Base-by-base conservation (phyloP, 2,797 vertebrate species). In the Bucorvus abyssinicus region DNA sequence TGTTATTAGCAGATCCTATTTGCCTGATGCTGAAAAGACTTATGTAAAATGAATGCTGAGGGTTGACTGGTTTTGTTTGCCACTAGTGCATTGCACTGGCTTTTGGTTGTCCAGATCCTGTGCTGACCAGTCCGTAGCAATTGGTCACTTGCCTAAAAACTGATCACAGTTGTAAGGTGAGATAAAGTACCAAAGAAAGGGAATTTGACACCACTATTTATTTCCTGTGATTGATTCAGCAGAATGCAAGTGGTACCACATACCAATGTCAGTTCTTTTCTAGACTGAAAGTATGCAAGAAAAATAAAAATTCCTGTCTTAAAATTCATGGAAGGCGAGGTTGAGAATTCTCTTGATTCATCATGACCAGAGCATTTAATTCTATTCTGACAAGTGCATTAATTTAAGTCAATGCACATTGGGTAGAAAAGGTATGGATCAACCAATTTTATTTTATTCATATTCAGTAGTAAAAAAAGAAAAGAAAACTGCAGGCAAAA, bases 211-310 rank as follows among this genome's bases (percentile, higher is more conserved):
- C 52, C 42, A 34, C 32, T 77, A 22, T 93, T 60, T 86, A 82
- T 92, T 93, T 94, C 65, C 65, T 77, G 55, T 57, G 59, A 89
- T 76, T 90, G 77, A 90, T 90, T 91, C 85, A 90, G 56, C 49
- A 23, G 45, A 52, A 49, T 9, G 3, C 16, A 55, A 88, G 64
- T 49, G 32, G 29, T 75, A 56, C 16, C 24, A 55, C 2, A 2
- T 64, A 91, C 55, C 7, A 69, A 47, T 86, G 91, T 60, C 47
- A 47, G 44, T 64, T 68, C 17, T 64, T 74, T 70, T 50, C 36
- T 53, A 87, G 34, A n/a, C 29, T 57, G 60, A 84, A 82, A 36
- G 15, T 10, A 63, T 1, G 2, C 22, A 84, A 63, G 70, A 90
- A 73, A 86, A 88, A 76, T 26, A 88, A 84, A 75, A 67, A 90